phyloP scores from a whole-genome alignment of 2,797 vertebrate species.

The Gymnopithys bicolor region DNA sequence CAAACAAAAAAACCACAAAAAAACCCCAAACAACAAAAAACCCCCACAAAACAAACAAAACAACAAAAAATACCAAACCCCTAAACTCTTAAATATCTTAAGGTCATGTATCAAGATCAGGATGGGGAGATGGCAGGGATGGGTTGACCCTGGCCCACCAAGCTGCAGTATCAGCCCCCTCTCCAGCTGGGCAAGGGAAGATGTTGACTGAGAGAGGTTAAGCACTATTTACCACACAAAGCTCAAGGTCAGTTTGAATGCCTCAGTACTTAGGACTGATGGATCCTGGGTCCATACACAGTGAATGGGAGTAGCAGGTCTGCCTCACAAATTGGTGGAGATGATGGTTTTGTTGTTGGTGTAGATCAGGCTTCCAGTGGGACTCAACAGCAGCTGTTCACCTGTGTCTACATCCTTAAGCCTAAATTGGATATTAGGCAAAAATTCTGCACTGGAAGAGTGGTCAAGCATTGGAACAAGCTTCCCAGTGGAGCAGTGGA shows the following conservation, averaged over 20 bases:
- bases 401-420: background rate
- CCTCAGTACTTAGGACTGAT: background rate
- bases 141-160: background rate
- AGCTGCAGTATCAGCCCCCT: background rate
- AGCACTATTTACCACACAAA: rapidly evolving
- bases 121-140: background rate
- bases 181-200: background rate
- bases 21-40: too few relatives aligned
- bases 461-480: background rate
- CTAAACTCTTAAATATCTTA: background rate
- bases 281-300: rapidly evolving
- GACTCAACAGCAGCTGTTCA: background rate
- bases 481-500: background rate
- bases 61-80: too few relatives aligned
- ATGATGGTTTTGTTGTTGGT: background rate
- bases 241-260: rapidly evolving
- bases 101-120: background rate
- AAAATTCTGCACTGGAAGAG: background rate
- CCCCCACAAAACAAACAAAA: too few relatives aligned
- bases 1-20: too few relatives aligned
- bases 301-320: background rate
- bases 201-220: background rate
- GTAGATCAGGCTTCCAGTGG: background rate
- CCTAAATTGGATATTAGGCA: background rate
- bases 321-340: background rate